A percentile compares a stretch with the other conserved stretches of the same genome.
Evolutionary conservation across 2,113 vertebrate species (phyloP).

Genomic region (Dromiciops gliroides): DNA sequence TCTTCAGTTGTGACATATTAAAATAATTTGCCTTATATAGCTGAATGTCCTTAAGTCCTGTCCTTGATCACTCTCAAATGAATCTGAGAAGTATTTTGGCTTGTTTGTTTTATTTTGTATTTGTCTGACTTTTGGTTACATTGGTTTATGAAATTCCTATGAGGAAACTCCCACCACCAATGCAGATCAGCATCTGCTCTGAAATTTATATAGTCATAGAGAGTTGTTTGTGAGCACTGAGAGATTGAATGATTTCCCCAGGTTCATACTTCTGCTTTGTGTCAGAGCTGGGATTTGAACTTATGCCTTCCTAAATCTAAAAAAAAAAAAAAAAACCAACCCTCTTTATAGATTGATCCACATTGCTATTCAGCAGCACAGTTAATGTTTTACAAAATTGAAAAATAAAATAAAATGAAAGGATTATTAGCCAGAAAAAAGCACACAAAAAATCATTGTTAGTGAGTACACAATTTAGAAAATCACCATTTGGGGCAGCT

Average conservation of each 20-base stretch:
- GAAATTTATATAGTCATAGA: neutral
- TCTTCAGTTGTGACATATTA: neutral
- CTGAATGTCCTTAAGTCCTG: neutral
- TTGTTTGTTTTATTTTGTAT: neutral
- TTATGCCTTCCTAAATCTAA: neutral
- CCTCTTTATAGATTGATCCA: neutral
- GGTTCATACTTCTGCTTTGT: neutral
- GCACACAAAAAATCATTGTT: neutral
- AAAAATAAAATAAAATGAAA: neutral
- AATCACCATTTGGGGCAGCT: neutral
- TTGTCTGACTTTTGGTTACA: neutral
- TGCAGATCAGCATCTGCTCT: neutral
- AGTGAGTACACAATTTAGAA: neutral
- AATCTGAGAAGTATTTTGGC: neutral
- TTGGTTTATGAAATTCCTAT: neutral
- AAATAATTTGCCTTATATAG: neutral
- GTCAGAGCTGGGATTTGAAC: neutral
- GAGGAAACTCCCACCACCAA: neutral
- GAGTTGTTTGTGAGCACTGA: neutral
- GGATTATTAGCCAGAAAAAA: neutral
- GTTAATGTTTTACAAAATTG: neutral
- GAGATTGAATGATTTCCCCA: neutral
- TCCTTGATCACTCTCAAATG: neutral
- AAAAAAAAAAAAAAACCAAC: too few relatives aligned
- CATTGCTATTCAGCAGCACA: neutral